Percentiles rank a stretch among this genome's conserved stretches.
phyloP scores from a whole-genome alignment of 2,113 vertebrate species.

The Edolisoma coerulescens region DNA sequence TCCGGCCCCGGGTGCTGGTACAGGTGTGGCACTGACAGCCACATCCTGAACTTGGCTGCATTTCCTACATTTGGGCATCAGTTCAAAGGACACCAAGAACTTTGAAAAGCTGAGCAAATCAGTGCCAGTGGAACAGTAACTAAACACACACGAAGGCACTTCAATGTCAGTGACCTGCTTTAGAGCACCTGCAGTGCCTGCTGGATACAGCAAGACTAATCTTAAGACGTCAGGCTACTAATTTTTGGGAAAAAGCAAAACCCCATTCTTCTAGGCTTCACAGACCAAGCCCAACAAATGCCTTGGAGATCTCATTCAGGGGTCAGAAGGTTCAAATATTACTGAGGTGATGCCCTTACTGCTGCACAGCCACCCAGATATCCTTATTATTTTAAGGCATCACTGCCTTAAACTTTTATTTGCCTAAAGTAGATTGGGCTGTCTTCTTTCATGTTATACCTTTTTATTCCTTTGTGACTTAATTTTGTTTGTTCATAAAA shows the following conservation, averaged over 20 bases:
- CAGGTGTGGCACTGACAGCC: background rate
- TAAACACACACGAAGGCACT: fast-evolving
- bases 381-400: background rate
- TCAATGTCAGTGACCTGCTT: background rate
- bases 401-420: background rate
- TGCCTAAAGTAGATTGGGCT: background rate
- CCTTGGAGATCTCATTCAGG: background rate
- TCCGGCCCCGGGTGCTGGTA: fast-evolving
- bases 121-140: background rate
- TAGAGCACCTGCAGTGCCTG: background rate
- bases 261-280: background rate
- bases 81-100: background rate
- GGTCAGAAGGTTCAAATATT: background rate
- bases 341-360: background rate
- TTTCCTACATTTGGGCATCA: background rate
- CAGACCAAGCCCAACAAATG: background rate
- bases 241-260: background rate
- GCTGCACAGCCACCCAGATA: background rate
- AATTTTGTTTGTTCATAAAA: background rate
- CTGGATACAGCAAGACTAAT: background rate
- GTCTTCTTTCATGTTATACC: background rate
- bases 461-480: background rate
- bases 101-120: background rate
- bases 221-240: background rate
- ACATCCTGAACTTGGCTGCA: background rate